phyloP scores from a whole-genome alignment of 2,888 invertebrate genomes.

The Conomelus anceps region DNA sequence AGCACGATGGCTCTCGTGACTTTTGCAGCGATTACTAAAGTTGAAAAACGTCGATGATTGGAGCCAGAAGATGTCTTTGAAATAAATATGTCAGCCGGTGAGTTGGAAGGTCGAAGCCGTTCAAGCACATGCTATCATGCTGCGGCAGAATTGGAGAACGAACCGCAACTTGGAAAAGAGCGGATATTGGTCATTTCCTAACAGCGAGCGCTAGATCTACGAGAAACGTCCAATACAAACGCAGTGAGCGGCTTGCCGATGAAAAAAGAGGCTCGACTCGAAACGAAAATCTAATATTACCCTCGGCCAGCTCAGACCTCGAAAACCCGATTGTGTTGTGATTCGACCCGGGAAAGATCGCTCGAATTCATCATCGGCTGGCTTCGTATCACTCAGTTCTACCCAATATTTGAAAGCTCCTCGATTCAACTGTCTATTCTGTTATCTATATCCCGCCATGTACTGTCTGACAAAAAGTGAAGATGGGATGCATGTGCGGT shows the following conservation, averaged over 20 bases:
- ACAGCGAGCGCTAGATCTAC: neutral
- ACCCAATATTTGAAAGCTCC: neutral
- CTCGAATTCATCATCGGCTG: neutral
- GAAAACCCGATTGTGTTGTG: neutral
- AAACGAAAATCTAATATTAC: neutral
- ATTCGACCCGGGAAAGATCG: neutral
- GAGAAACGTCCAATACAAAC: neutral
- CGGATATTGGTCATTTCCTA: neutral
- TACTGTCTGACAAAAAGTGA: neutral
- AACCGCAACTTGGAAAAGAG: neutral
- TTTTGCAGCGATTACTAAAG: neutral
- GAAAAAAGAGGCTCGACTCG: neutral
- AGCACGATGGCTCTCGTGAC: neutral
- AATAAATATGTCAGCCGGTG: neutral
- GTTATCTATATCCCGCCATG: neutral
- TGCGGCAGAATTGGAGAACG: neutral
- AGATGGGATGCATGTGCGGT: neutral
- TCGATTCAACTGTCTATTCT: neutral
- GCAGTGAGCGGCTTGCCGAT: too few species aligned
- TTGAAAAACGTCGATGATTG: neutral
- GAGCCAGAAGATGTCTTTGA: neutral
- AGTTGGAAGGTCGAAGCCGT: neutral
- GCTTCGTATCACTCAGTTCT: neutral
- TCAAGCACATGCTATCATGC: neutral
- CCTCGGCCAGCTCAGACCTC: neutral